phyloP scores from a whole-genome alignment of 1,140 invertebrate species.

The Hylyphantes graminicola region DNA sequence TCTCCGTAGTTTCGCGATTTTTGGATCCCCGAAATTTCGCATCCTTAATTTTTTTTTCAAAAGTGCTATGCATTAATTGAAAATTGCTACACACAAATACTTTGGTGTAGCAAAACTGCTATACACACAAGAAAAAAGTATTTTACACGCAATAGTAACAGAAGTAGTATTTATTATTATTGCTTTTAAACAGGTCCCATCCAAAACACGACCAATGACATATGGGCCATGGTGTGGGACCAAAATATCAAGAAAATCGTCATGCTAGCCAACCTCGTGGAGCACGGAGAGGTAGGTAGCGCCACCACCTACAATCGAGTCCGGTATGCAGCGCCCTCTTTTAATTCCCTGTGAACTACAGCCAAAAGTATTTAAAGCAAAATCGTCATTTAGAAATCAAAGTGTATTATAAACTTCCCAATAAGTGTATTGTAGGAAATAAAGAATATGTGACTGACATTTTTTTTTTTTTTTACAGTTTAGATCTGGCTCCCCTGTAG shows the following conservation, averaged over 20 bases:
- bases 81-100: too few relatives aligned
- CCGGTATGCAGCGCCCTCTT: too few relatives aligned
- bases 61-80: too few relatives aligned
- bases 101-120: too few relatives aligned
- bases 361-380: background rate
- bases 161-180: too few relatives aligned
- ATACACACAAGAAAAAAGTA: too few relatives aligned
- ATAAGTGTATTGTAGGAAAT: background rate
- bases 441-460: background rate
- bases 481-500: background rate
- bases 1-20: background rate
- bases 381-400: background rate
- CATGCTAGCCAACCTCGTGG: slow-evolving; percentile 82
- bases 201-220: slow-evolving; percentile 78
- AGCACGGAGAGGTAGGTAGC: slow-evolving; percentile 75
- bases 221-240: slow-evolving; percentile 85
- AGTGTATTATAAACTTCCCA: background rate
- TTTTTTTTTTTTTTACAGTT: background rate
- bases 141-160: too few relatives aligned
- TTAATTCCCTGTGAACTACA: too few relatives aligned
- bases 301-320: too few relatives aligned
- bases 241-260: slow-evolving; percentile 79
- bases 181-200: slow-evolving; percentile 72
- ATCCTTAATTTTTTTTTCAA: too few relatives aligned
- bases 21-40: too few relatives aligned